A percentile compares a stretch with the other conserved stretches of the same genome.
phyloP scores from a whole-genome alignment of 23 tunicate genomes.

The Ascidia mentula region DNA sequence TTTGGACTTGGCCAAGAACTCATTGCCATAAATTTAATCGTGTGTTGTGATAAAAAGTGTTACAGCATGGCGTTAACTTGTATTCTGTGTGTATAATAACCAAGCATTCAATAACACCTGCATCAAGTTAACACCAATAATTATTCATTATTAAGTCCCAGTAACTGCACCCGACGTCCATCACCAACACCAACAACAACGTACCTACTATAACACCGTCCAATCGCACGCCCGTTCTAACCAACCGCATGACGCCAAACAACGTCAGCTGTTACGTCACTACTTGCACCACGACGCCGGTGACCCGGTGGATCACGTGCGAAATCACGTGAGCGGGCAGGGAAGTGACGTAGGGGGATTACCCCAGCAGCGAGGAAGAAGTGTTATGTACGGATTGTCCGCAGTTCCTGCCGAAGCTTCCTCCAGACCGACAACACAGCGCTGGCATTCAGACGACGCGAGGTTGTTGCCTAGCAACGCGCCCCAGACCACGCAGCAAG shows the following conservation, averaged over 20 bases:
- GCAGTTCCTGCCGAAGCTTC: not conserved
- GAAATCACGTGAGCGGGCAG: not conserved
- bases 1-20: too few species aligned
- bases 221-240: not conserved
- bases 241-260: constrained; percentile 8
- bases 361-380: not conserved
- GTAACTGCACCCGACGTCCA: not conserved
- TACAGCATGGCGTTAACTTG: too few species aligned
- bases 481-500: not conserved
- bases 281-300: constrained; percentile 35
- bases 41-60: too few species aligned
- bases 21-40: too few species aligned
- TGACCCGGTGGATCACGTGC: constrained; percentile 35
- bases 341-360: not conserved
- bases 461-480: constrained; percentile 7
- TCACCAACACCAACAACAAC: not conserved
- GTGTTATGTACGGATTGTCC: not conserved
- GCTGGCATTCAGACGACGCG: constrained; percentile 1
- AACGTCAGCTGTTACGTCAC: constrained; percentile 28
- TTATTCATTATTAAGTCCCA: not conserved
- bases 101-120: not conserved
- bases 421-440: not conserved
- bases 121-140: not conserved
- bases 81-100: too few species aligned
- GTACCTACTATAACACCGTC: constrained; percentile 1